Base-by-base conservation (phyloP, 2,888 invertebrate genomes). In the Catocala fraxini region DNA sequence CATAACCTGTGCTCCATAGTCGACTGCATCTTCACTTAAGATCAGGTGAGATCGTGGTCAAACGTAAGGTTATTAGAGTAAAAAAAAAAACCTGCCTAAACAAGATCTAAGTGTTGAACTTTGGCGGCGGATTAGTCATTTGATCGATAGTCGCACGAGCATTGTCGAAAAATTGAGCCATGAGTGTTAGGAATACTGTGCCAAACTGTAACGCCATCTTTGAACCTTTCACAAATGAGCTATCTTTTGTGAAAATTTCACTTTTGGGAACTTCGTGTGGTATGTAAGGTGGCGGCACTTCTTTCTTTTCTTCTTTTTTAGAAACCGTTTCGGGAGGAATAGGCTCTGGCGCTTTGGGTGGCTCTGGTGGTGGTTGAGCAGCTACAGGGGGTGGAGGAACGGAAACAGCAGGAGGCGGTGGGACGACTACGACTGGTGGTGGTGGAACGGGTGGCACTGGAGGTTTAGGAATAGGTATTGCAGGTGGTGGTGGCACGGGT, bases 171-270 rank as follows among this genome's bases (percentile, higher is more conserved):
- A 92, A 83, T 61, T 89, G 85, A 9, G 88, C 82, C 68, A 93
- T 65, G 11, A 89, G 75, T 65, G 89, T 85, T 34, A 91, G 74
- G 49, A 93, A 80, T 46, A 89, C 81, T 12, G 89, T 89, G n/a
- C 91, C 89, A 39, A 87, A 87, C 59, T 88, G 86, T 46, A 89
- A 69, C 13, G 87, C 89, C 45, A 87, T 79, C 49, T 82, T 83
- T 7, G 88, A 84, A 13, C 89, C 85, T 68, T 82, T 68, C 4
- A 80, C 42, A 7, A 81, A 49, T 7, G 68, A 25, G 47, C 51
- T 72, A 2, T 79, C 70, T 45, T 60, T 71, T 5, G 51, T 0
- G 34, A 49, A 35, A 39, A 71, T 12, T 1, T 60, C 67, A 56
- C 51, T 63, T 54, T 53, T 70, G 10, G 68, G 70, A 35, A 45